Percentiles rank a stretch among this genome's conserved stretches.
These are phyloP conservation scores for Oxytorus armatus DNA, from an alignment of 2,888 invertebrate genomes.

Conservation along the genomic window DNA sequence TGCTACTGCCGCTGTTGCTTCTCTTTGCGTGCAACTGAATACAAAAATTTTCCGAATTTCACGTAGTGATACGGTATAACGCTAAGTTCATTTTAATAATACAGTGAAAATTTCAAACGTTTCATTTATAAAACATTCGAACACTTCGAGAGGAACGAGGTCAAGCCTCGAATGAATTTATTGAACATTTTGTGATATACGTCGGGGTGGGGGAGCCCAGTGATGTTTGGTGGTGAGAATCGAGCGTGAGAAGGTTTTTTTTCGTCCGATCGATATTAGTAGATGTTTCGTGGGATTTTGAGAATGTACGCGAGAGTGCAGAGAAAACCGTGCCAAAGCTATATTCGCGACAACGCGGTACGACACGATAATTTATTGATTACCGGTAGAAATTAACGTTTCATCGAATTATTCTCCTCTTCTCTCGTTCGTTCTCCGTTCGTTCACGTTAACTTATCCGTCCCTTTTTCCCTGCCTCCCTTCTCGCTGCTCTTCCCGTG, in stretches of 20 bases:
- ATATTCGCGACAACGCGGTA: conserved; percentile 1
- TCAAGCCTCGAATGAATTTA: background rate
- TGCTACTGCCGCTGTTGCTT: conserved; percentile 10
- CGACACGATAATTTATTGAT: conserved; percentile 50
- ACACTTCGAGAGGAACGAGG: conserved; percentile 2
- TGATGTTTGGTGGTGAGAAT: background rate
- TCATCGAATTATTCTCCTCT: conserved; percentile 42
- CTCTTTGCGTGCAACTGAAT: background rate
- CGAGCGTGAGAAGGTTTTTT: conserved; percentile 22
- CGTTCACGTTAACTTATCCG: conserved; percentile 3
- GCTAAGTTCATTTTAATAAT: too few relatives aligned
- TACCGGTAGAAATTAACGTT: conserved; percentile 47
- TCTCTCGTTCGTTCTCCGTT: conserved; percentile 10
- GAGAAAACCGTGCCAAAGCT: conserved; percentile 2
- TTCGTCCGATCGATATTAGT: conserved; percentile 31
- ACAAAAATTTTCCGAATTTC: background rate
- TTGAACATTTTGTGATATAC: background rate
- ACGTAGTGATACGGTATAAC: background rate
- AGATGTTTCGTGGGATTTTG: conserved; percentile 1
- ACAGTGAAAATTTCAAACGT: background rate
- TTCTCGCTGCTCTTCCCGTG: background rate
- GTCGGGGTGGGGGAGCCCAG: background rate
- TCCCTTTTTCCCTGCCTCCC: background rate
- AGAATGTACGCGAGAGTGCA: background rate
- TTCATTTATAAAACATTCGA: background rate